Evolutionary conservation across 2,113 vertebrate species (phyloP).

Genomic region (Grus americana): DNA sequence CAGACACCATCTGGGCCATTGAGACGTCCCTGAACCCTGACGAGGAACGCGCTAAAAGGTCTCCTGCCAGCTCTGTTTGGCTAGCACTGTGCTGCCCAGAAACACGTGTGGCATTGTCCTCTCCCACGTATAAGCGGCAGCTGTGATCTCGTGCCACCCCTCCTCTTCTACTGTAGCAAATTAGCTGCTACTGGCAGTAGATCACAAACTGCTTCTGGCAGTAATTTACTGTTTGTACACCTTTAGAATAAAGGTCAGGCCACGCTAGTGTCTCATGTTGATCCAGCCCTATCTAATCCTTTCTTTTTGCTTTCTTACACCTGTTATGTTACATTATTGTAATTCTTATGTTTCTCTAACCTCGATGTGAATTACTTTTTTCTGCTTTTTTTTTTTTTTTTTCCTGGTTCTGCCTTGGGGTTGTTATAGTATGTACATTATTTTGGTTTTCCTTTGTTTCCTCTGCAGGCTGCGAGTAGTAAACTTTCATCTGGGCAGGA

Average conservation of each 20-base stretch:
- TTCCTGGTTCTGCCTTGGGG: not conserved
- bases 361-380: conserved; percentile 20
- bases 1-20: not conserved
- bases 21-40: not conserved
- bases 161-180: conserved; percentile 24
- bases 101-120: not conserved
- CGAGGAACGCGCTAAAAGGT: not conserved
- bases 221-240: conserved; percentile 48
- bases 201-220: conserved; percentile 49
- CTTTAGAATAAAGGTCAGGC: conserved; percentile 32
- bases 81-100: not conserved
- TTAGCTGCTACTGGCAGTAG: conserved; percentile 40
- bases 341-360: not conserved
- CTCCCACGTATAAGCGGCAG: not conserved
- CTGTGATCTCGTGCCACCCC: conserved; percentile 12
- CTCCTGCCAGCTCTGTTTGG: not conserved
- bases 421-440: not conserved
- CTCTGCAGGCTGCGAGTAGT: not conserved
- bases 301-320: not conserved
- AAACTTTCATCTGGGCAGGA: not conserved
- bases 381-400: not conserved
- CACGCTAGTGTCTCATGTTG: not conserved
- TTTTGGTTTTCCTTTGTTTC: not conserved
- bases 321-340: not conserved
- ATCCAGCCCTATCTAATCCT: conserved; percentile 1